Percentiles rank a stretch among this genome's conserved stretches.
phyloP scores from a whole-genome alignment of 2,113 vertebrate species.

The Chrysochloris asiatica region DNA sequence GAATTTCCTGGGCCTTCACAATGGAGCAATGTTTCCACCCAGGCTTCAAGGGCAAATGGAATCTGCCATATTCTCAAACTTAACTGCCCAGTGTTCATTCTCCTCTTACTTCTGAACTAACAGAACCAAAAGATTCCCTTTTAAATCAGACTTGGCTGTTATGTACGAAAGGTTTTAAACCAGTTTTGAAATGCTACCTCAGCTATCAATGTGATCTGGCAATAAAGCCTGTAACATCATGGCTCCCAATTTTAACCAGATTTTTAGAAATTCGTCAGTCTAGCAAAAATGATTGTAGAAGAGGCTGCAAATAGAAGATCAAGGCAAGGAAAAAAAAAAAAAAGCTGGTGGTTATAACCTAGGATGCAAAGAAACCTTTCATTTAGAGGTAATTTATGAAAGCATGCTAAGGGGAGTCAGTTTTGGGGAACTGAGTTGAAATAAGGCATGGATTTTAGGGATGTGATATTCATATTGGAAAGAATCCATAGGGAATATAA shows the following conservation, averaged over 20 bases:
- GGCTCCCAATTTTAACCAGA: background rate
- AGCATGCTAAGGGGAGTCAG: background rate
- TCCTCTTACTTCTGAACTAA: conserved; percentile 26
- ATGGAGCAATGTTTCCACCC: background rate
- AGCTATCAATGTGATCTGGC: conserved; percentile 28
- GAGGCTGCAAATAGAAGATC: background rate
- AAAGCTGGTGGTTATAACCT: background rate
- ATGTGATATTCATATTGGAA: background rate
- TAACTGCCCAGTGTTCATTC: background rate
- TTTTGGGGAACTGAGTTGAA: background rate
- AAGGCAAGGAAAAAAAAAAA: background rate
- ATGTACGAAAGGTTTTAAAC: conserved; percentile 24
- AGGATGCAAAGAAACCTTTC: background rate
- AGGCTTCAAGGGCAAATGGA: conserved; percentile 3
- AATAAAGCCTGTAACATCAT: background rate
- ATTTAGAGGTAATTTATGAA: conserved; percentile 35
- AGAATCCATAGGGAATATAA: background rate
- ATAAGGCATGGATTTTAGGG: background rate
- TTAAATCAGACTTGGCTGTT: background rate
- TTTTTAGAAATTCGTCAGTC: conserved; percentile 14
- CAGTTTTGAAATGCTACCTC: background rate
- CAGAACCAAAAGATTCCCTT: background rate
- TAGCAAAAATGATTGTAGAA: background rate
- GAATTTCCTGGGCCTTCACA: background rate
- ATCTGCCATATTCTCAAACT: background rate